phyloP scores from a whole-genome alignment of 2,113 vertebrate species.

The Solenodon paradoxus region DNA sequence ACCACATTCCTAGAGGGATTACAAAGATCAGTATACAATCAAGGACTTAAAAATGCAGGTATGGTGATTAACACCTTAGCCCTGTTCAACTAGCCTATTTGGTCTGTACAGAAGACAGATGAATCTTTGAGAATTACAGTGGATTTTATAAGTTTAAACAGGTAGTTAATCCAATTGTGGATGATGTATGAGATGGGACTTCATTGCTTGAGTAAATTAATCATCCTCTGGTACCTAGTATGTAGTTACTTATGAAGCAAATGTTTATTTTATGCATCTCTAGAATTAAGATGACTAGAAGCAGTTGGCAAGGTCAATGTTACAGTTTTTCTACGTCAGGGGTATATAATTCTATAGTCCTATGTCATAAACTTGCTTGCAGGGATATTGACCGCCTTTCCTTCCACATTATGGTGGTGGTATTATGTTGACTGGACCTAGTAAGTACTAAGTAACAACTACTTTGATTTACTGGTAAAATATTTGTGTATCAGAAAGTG shows the following conservation, averaged over 20 bases:
- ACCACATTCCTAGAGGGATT: not conserved
- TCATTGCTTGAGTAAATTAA: not conserved
- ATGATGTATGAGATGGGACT: not conserved
- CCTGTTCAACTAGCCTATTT: not conserved
- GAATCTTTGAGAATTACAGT: too few species aligned
- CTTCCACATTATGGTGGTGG: not conserved
- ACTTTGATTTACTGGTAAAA: not conserved
- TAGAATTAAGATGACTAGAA: not conserved
- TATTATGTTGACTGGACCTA: not conserved
- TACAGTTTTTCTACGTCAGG: not conserved
- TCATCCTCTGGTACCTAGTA: not conserved
- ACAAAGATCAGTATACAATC: not conserved
- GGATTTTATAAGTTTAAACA: slow-evolving; percentile 3
- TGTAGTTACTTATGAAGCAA: not conserved
- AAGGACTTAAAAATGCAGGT: not conserved
- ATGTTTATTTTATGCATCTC: not conserved
- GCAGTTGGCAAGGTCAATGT: not conserved
- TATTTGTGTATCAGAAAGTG: not conserved
- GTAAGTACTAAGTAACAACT: not conserved
- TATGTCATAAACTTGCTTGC: not conserved
- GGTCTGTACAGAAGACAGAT: not conserved
- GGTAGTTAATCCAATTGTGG: not conserved
- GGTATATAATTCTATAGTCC: not conserved
- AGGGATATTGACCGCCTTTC: not conserved
- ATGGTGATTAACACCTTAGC: not conserved